Evolutionary conservation across 2,113 vertebrate genomes (phyloP), one percentile per base, ranked within the genome.

Genomic region (Pangasianodon hypophthalmus): DNA sequence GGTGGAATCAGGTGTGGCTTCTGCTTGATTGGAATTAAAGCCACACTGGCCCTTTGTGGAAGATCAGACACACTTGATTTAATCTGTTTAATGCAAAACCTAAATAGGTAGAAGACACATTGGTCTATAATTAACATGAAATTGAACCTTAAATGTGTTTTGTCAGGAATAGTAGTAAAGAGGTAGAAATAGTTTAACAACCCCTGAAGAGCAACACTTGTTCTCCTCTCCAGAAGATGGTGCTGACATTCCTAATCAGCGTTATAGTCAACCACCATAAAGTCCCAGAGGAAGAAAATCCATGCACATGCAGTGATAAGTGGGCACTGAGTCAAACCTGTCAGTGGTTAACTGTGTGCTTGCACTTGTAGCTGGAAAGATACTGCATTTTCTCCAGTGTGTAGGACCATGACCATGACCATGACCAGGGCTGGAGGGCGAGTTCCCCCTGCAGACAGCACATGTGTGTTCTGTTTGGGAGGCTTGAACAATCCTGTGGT

Each of bases 211-310:
- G 5, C 29, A 60, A 41, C 0, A 60, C 54, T 52, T 60, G 4
- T 9, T 32, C 44, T 91, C 84, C 75, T 75, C 16, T 32, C 90
- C 88, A 87, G 37, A 32, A 89, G 88, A 50, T 91, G 90, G 88
- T n/a, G 90, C 87, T 26, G 52, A 14, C 6, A 48, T 37, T 81
- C 8, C 60, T 80, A 2, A 80, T 86, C 26, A 46, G 84, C 26
- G n/a, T 58, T 10, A 56, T 24, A 41, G 52, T 48, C 58, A 50
- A 10, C 14, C 46, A 50, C 32, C 41, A n/a, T n/a, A 24, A 77
- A 77, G 26, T 77, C 19, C 73, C 21, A 80, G 46, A 80, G 11
- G 24, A 50, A 18, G 26, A 13, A 24, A 4, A 5, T 11, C 14
- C 56, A 46, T 54, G 26, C 62, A 84, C 54, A 64, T 32, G 56